Evolutionary conservation across 2,797 vertebrate genomes (phyloP).

Genomic region (Yasuhikotakia modesta): DNA sequence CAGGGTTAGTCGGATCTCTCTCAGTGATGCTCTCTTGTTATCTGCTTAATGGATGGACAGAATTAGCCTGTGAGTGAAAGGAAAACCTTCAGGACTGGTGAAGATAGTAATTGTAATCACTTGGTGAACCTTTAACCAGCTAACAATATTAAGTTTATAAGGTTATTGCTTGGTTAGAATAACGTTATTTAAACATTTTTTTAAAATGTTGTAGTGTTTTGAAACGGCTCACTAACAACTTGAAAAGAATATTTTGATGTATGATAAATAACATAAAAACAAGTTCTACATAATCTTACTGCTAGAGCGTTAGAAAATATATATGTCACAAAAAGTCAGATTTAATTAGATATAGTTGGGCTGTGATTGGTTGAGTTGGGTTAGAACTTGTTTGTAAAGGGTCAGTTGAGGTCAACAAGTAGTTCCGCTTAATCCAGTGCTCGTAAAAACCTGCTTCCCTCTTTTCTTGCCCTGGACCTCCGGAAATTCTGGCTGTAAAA

Average conservation of each 20-base stretch:
- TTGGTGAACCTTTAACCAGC: background rate
- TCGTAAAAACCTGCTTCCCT: slow-evolving; percentile 24
- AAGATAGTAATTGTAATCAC: slow-evolving; percentile 34
- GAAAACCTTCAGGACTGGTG: slow-evolving; percentile 34
- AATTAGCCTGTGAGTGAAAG: slow-evolving; percentile 62
- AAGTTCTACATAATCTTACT: too few relatives aligned
- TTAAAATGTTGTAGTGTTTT: too few relatives aligned
- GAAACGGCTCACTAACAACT: too few relatives aligned
- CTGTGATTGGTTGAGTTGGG: background rate
- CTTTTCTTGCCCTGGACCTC: slow-evolving; percentile 20
- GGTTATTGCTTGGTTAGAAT: too few relatives aligned
- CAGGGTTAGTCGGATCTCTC: slow-evolving; percentile 34
- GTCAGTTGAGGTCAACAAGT: background rate
- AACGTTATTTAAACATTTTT: too few relatives aligned
- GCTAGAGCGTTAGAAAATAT: background rate
- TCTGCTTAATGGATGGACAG: slow-evolving; percentile 66
- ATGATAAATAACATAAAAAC: too few relatives aligned
- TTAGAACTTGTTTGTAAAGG: background rate
- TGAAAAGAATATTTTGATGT: too few relatives aligned
- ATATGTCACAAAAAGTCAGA: background rate
- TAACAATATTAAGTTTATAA: too few relatives aligned
- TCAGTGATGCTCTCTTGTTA: slow-evolving; percentile 56
- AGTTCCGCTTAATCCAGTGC: background rate
- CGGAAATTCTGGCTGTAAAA: slow-evolving; percentile 41
- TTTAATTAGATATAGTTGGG: background rate